phyloP scores from a whole-genome alignment of 2,113 vertebrate species.

The Otocyon megalotis region DNA sequence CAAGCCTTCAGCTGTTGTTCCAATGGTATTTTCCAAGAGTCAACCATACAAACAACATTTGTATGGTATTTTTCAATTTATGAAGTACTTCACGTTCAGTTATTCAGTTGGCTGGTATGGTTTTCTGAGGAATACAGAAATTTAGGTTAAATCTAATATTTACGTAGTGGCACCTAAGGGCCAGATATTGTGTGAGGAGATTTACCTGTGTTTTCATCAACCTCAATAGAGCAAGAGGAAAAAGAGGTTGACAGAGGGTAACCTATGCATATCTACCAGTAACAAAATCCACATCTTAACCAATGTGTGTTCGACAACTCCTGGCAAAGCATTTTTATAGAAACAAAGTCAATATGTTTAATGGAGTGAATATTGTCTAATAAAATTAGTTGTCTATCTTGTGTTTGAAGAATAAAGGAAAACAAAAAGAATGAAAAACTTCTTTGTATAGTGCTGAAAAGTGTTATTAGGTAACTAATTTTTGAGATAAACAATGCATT shows the following conservation, averaged over 20 bases:
- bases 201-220: slow-evolving; percentile 15
- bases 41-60: not conserved
- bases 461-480: slow-evolving; percentile 20
- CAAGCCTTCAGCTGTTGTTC: slow-evolving; percentile 4
- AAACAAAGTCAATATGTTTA: slow-evolving; percentile 14
- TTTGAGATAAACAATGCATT: not conserved
- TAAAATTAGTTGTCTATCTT: not conserved
- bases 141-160: not conserved
- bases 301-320: not conserved
- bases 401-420: not conserved
- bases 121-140: not conserved
- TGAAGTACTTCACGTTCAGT: not conserved
- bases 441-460: slow-evolving; percentile 18
- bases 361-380: not conserved
- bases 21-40: not conserved
- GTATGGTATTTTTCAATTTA: slow-evolving; percentile 28
- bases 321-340: not conserved
- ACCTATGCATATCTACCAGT: not conserved
- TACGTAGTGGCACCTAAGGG: not conserved
- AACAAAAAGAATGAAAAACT: slow-evolving; percentile 25
- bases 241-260: not conserved
- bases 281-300: slow-evolving; percentile 4
- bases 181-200: not conserved
- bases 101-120: not conserved
- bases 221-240: not conserved